A percentile compares a stretch with the other conserved stretches of the same genome.
These are phyloP conservation scores for Rousettus madagascariensis DNA, from an alignment of 2,797 vertebrate species.

Conservation along the genomic window DNA sequence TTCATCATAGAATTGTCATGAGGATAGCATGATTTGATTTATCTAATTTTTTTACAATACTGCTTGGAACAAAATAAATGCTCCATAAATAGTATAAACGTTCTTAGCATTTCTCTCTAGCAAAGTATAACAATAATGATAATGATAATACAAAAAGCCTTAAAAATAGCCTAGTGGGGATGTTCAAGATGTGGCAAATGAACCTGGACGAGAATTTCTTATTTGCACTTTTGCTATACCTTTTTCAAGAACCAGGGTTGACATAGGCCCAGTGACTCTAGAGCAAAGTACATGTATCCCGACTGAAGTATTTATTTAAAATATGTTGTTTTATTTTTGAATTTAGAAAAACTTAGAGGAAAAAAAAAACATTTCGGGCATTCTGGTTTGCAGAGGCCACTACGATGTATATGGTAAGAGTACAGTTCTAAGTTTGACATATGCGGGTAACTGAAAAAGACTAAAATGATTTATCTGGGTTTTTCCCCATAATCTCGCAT, in stretches of 20 bases:
- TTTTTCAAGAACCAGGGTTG: neutral
- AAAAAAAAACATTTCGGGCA: neutral
- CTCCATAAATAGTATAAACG: neutral
- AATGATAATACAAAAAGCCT: neutral
- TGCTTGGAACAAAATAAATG: neutral
- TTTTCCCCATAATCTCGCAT: neutral
- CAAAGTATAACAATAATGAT: neutral
- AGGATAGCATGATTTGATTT: neutral
- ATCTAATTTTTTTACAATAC: neutral
- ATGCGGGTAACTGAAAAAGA: neutral
- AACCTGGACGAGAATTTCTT: neutral
- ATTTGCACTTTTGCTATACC: neutral
- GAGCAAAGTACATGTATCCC: neutral
- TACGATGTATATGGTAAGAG: neutral
- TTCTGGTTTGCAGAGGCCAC: neutral
- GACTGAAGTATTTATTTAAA: neutral
- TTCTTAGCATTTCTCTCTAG: neutral
- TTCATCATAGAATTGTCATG: neutral
- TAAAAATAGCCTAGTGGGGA: neutral
- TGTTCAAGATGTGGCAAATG: neutral
- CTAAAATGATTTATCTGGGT: neutral
- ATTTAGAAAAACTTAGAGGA: neutral
- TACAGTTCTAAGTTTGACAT: neutral
- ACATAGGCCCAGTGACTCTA: neutral
- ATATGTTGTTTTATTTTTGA: neutral